Base-by-base conservation (phyloP, 2,113 vertebrate species). In the Hydrochoerus hydrochaeris region DNA sequence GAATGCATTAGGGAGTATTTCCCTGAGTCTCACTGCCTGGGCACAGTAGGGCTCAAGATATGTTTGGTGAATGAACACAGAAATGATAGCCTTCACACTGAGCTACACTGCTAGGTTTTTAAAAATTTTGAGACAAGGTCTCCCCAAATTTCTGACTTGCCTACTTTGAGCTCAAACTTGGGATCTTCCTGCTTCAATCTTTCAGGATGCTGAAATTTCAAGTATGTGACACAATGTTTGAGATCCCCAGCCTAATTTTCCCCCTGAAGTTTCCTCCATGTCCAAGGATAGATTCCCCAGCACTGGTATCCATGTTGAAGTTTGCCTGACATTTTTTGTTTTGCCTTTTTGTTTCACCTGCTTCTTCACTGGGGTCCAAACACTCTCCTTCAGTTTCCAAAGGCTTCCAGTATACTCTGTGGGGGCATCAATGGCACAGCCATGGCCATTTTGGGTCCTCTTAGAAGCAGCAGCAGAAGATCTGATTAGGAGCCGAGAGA, bases 11-110 rank as follows among this genome's bases (percentile, higher is more conserved):
- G 13, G 22, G 2, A 10, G 11, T 16, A 57, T 38, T 84, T 73
- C 85, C 88, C 91, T 52, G 69, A 60, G 24, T 62, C 26, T 35
- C 17, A 3, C 58, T 41, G 12, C 9, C 38, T 22, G 26, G 87
- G n/a, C 16, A 0, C 0, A 4, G 35, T 3, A 16, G 1, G 30
- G 28, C 5, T 88, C 78, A 44, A 30, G 30, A 5, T 2, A 57
- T 49, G 12, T 32, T 81, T 63, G 54, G n/a, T 11, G 1, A 62
- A 63, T 41, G n/a, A 57, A 71, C 12, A 5, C 0, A 0, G 60
- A 35, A 83, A 63, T 13, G 12, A 26, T 3, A 35, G 16, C 35
- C 35, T 71, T 71, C 67, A n/a, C 67, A 71, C 17, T 22, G 17
- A 71, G 17, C 16, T 71, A 3, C 67, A 71, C 7, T 38, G 14